phyloP scores from a whole-genome alignment of 2,113 vertebrate species.

The Callospermophilus lateralis region DNA sequence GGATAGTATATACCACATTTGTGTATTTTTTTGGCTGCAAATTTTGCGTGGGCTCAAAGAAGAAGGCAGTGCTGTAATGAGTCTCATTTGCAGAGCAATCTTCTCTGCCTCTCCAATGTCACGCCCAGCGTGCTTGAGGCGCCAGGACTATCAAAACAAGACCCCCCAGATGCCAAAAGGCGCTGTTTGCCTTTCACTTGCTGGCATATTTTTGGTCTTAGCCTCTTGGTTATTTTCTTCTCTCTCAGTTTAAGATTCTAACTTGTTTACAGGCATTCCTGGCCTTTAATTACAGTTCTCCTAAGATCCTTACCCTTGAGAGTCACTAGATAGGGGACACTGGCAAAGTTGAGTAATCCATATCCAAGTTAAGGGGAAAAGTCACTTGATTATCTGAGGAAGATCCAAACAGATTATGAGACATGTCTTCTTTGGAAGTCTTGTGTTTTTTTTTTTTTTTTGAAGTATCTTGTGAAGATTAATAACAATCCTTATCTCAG shows the following conservation, averaged over 20 bases:
- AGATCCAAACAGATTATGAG: neutral
- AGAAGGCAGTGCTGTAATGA: neutral
- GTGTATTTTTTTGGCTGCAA: neutral
- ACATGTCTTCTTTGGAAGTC: neutral
- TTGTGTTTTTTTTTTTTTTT: constrained; percentile 22
- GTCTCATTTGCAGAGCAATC: neutral
- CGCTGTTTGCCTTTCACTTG: neutral
- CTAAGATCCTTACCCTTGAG: neutral
- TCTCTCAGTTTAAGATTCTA: neutral
- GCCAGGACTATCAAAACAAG: neutral
- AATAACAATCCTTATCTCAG: constrained; percentile 1
- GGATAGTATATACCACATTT: neutral
- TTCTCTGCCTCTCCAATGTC: neutral
- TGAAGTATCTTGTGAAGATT: constrained; percentile 4
- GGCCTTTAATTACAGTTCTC: neutral
- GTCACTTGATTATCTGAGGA: neutral
- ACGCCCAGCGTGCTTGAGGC: neutral
- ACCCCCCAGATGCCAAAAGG: neutral
- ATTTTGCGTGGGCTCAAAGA: neutral
- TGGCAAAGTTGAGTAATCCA: neutral
- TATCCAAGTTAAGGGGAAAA: neutral
- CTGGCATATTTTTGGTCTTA: neutral
- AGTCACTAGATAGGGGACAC: neutral
- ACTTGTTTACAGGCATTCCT: neutral
- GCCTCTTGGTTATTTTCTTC: constrained; percentile 29